Conservation (phyloP, 2,113 vertebrate species). For the Nesoenas mayeri region DNA sequence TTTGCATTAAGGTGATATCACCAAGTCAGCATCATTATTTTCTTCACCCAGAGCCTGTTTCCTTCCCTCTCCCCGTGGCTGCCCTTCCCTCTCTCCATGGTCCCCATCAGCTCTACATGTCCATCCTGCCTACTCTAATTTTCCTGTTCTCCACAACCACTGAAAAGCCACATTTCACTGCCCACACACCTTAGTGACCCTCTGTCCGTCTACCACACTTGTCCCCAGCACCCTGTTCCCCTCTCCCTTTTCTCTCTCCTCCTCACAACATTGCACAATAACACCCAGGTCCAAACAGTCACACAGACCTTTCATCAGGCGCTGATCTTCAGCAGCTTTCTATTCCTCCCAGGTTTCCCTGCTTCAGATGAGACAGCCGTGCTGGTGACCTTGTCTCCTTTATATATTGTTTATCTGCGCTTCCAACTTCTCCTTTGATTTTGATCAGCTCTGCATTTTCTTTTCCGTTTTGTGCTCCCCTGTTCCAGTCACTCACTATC, state of each 20-base stretch:
- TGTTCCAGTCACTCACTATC: not conserved
- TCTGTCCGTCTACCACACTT: rapidly evolving
- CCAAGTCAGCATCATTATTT: rapidly evolving
- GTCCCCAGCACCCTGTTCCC: not conserved
- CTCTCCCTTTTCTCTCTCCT: not conserved
- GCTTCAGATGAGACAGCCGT: no score
- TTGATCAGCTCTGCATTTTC: not conserved
- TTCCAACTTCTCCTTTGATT: not conserved
- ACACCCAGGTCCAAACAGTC: not conserved
- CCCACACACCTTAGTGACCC: rapidly evolving
- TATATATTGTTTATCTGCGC: no score
- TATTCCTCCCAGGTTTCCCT: not conserved
- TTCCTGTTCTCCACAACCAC: rapidly evolving
- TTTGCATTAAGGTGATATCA: not conserved
- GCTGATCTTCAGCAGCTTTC: not conserved
- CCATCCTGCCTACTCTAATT: not conserved
- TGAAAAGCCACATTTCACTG: not conserved
- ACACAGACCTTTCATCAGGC: not conserved
- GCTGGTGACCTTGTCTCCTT: not conserved
- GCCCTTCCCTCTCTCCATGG: not conserved
- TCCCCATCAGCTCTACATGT: not conserved
- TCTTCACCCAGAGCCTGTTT: not conserved
- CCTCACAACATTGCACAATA: not conserved
- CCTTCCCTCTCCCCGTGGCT: not conserved
- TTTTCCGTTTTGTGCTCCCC: not conserved